Evolutionary conservation across 2,888 invertebrate species (phyloP), one percentile per base, ranked within the genome.

Genomic region (Ariolimax columbianus): DNA sequence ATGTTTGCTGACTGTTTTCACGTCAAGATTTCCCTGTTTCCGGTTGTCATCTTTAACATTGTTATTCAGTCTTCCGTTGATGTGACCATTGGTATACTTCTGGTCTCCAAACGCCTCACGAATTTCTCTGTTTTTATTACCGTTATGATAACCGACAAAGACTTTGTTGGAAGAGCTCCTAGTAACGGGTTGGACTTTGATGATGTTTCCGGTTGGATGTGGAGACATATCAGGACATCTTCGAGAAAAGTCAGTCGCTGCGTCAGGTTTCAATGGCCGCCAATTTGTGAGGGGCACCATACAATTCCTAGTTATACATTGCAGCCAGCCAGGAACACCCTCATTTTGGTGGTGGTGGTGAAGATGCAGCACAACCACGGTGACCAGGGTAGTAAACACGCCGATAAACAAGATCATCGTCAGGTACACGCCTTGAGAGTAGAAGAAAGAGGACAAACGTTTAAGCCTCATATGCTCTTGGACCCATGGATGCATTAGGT

Each of bases 351-450:
- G 81, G 55, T 80, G 86, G 77, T 87, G 86, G 82, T 87, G 86
- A 4, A 89, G 77, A 9, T 87, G 82, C 36, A 89, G 87, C n/a
- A 86, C 86, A 7, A 89, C 6, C 40, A 89, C 88, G 19, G 88
- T 88, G n/a, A 89, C 68, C 17, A 89, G 55, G 4, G 89, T 86
- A 3, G 87, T 86, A 14, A 90, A 11, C 2, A 86, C 86, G 26
- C 89, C 87, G 0, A 89, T 40, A 23, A 87, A 68, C 26, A 88
- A 85, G 51, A 89, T 86, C 11, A 88, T 63, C 0, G 83, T 87
- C 17, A 89, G 80, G 86, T 90, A 90, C 36, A 89, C 80, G 36
- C 87, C 90, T 90, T 88, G 3, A 81, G 36, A n/a, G 4, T 40
- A 43, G 23, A 38, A 38, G 11, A 38, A n/a, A 33, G 33, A 19